Conservation (phyloP, 2,113 vertebrate genomes). For the Cyphomyrus discorhynchus region DNA sequence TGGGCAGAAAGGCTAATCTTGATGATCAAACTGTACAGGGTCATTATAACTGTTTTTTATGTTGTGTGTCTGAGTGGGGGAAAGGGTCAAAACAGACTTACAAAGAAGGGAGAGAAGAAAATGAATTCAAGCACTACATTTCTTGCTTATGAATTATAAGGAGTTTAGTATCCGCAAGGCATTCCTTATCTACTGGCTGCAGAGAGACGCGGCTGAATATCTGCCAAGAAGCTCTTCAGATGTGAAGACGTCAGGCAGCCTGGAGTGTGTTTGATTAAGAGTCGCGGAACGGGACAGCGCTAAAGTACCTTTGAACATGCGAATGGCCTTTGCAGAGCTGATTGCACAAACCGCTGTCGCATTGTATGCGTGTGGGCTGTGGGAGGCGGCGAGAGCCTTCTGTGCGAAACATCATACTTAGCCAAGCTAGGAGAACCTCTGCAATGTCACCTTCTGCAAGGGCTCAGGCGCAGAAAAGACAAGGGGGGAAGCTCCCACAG, state of each 20-base stretch:
- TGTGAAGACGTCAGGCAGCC: slow-evolving; percentile 9
- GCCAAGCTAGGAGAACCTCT: neutral
- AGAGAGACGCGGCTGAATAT: neutral
- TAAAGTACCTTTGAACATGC: neutral
- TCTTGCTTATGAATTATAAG: neutral
- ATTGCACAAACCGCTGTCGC: neutral
- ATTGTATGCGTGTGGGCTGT: slow-evolving; percentile 2
- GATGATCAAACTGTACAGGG: neutral
- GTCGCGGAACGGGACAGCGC: neutral
- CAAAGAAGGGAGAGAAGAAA: slow-evolving; percentile 3
- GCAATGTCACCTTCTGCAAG: neutral
- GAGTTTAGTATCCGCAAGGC: neutral
- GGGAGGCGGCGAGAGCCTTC: neutral
- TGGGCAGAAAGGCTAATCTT: neutral
- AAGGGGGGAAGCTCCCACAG: neutral
- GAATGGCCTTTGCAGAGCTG: neutral
- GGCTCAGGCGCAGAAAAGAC: neutral
- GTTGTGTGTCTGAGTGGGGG: neutral
- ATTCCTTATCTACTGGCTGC: slow-evolving; percentile 13
- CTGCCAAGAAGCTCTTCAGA: slow-evolving; percentile 1
- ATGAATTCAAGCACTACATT: neutral
- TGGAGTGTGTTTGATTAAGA: neutral
- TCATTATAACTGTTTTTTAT: neutral
- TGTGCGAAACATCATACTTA: too few relatives aligned
- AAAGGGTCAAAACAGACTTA: neutral